Evolutionary conservation across 1,140 invertebrate genomes (phyloP).

Genomic region (Megathymus violae): DNA sequence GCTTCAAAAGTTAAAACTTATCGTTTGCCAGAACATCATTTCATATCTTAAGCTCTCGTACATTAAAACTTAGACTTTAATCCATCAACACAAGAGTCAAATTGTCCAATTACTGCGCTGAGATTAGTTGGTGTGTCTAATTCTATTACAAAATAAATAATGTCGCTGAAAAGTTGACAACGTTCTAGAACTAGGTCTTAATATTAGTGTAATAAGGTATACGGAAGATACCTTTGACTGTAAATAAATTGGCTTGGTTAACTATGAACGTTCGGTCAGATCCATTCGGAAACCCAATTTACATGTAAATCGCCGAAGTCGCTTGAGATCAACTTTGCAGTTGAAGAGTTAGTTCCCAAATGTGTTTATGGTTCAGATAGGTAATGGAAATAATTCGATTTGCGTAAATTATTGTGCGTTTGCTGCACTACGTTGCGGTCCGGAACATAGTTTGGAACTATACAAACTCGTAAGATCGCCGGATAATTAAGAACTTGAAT

Average conservation of each 20-base stretch:
- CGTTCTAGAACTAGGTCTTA: conserved; percentile 28
- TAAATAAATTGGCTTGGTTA: conserved; percentile 44
- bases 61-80: conserved; percentile 33
- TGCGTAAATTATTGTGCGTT: conserved; percentile 20
- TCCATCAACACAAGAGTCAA: conserved; percentile 23
- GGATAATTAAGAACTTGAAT: conserved; percentile 26
- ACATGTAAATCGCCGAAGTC: conserved; percentile 67
- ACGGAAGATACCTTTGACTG: neutral
- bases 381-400: conserved; percentile 30
- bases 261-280: conserved; percentile 60
- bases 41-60: conserved; percentile 1
- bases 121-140: conserved; percentile 44
- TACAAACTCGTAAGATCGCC: conserved; percentile 39
- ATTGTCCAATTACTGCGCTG: conserved; percentile 27
- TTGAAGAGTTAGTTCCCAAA: conserved; percentile 56
- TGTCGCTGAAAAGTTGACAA: conserved; percentile 12
- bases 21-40: conserved; percentile 33
- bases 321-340: conserved; percentile 61
- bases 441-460: neutral
- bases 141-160: conserved; percentile 39
- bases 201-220: conserved; percentile 10
- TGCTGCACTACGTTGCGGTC: neutral
- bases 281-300: conserved; percentile 65
- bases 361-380: conserved; percentile 26
- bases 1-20: conserved; percentile 55